Evolutionary conservation across 2,113 vertebrate genomes (phyloP).

Genomic region (Tachysurus fulvidraco): DNA sequence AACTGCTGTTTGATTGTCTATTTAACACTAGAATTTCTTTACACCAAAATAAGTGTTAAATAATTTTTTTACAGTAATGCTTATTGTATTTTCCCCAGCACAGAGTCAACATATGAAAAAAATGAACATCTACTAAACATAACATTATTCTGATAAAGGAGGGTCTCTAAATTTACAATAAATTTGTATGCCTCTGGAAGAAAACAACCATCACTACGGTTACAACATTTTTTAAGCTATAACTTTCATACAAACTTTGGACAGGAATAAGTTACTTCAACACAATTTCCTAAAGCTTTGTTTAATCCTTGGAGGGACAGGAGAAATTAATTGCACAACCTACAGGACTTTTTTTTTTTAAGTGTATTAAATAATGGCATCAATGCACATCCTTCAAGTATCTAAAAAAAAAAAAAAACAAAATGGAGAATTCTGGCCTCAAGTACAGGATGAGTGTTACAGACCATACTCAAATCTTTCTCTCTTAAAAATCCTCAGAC

Average conservation of each 20-base stretch:
- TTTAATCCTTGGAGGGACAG: conserved; percentile 39
- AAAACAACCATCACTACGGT: conserved; percentile 46
- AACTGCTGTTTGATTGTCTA: conserved; percentile 54
- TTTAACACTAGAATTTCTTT: conserved; percentile 50
- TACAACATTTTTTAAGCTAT: conserved; percentile 42
- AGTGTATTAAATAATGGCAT: conserved; percentile 45
- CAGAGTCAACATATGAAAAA: conserved; percentile 31
- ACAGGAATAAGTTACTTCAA: conserved; percentile 49
- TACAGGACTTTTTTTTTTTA: conserved; percentile 34
- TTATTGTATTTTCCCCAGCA: background rate
- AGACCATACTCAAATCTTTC: background rate
- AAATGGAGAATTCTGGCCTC: conserved; percentile 31
- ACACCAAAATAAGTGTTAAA: conserved; percentile 40
- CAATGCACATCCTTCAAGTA: conserved; percentile 59
- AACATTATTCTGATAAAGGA: conserved; percentile 41
- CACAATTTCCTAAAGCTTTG: conserved; percentile 53
- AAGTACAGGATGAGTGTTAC: conserved; percentile 26
- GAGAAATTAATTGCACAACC: conserved; percentile 51
- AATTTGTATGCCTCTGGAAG: conserved; percentile 34
- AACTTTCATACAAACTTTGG: conserved; percentile 52
- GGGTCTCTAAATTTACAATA: conserved; percentile 42
- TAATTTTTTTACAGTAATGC: conserved; percentile 30
- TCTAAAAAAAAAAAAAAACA: conserved; percentile 42
- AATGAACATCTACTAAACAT: conserved; percentile 12
- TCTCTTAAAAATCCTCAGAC: background rate